These are phyloP conservation scores for Rhyacophila evoluta DNA, from an alignment of 2,888 invertebrate genomes.

Conservation along the genomic window DNA sequence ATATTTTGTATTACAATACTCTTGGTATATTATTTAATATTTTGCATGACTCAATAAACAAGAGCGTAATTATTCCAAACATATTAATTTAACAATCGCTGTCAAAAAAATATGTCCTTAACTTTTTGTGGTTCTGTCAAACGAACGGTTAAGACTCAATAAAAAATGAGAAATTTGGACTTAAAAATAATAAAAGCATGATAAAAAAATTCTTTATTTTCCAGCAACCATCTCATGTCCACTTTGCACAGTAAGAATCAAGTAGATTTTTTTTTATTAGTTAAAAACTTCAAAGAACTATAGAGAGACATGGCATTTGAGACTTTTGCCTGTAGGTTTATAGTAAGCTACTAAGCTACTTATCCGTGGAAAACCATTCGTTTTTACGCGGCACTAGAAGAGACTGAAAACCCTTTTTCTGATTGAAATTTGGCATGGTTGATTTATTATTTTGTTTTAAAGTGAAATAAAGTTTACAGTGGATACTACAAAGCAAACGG, in stretches of 20 bases:
- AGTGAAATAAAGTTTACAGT: too few relatives aligned
- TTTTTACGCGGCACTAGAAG: background rate
- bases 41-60: too few relatives aligned
- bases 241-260: background rate
- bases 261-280: conserved; percentile 16
- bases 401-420: background rate
- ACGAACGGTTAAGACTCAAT: too few relatives aligned
- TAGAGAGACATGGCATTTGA: background rate
- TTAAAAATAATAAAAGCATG: too few relatives aligned
- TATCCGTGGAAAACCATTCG: background rate
- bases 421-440: background rate
- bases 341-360: background rate
- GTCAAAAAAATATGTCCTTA: too few relatives aligned
- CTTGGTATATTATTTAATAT: too few relatives aligned
- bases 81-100: too few relatives aligned
- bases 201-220: background rate
- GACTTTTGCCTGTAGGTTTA: background rate
- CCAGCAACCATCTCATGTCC: background rate
- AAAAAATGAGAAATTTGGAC: too few relatives aligned
- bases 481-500: too few relatives aligned
- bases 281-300: background rate
- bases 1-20: too few relatives aligned
- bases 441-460: background rate
- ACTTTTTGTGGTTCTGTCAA: too few relatives aligned
- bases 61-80: too few relatives aligned